These are phyloP conservation scores for Notolepis coatsorum DNA, from an alignment of 2,797 vertebrate species.

Conservation along the genomic window DNA sequence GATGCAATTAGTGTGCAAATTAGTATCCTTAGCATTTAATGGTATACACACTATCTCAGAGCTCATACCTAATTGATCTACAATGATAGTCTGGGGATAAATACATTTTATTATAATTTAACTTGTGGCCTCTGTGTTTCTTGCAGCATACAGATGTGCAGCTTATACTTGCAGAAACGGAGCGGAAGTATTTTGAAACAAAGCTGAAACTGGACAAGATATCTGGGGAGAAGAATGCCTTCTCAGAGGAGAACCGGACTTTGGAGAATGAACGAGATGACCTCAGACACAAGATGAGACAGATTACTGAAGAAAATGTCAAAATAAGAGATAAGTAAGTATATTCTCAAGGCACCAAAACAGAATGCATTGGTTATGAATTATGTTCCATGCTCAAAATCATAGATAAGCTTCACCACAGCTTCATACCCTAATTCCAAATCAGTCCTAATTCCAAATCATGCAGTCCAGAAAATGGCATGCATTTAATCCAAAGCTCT, in stretches of 20 bases:
- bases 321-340: slow-evolving; percentile 77
- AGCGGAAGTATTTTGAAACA: slow-evolving; percentile 79
- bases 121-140: neutral
- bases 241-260: slow-evolving; percentile 68
- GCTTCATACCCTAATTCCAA: no score
- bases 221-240: slow-evolving; percentile 71
- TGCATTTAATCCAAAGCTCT: no score
- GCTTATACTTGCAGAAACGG: slow-evolving; percentile 65
- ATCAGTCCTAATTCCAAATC: no score
- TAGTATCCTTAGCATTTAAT: slow-evolving; percentile 13
- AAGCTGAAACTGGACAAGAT: slow-evolving; percentile 79
- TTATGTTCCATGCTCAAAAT: neutral
- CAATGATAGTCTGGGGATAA: neutral
- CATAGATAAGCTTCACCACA: neutral
- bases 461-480: no score
- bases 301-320: slow-evolving; percentile 69
- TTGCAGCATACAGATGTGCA: slow-evolving; percentile 71
- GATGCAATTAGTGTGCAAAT: neutral
- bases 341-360: no score
- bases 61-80: neutral
- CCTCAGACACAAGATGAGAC: slow-evolving; percentile 70
- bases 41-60: neutral
- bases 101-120: neutral
- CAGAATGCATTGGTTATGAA: no score
- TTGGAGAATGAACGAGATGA: slow-evolving; percentile 68